Evolutionary conservation across 2,888 invertebrate genomes (phyloP), one percentile per base, ranked within the genome.

Genomic region (Morpho achilles): DNA sequence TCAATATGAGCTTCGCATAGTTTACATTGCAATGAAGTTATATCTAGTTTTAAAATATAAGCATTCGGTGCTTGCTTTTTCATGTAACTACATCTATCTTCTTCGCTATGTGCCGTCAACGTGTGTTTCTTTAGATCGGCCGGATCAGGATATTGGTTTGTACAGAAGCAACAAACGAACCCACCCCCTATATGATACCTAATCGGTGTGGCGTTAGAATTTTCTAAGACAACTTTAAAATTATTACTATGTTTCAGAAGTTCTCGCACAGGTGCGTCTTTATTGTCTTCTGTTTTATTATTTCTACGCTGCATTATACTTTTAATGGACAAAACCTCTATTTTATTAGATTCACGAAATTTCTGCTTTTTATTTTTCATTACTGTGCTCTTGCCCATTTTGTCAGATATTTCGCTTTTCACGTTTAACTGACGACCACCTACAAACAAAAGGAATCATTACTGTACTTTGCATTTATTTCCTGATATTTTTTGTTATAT

Each of bases 11-110:
- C 56, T 0, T 75, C 65, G 53, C 87, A 87, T 22, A 82, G 60
- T 2, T 70, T 74, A 57, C 87, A 87, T 41, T 71, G 69, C 7
- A 87, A 60, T 6, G 59, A 58, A 0, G 84, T 82, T 1, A 86
- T 78, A 41, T 87, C 87, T 2, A 87, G 63, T 58, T 82, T 82
- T 0, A 84, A 79, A 60, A 8, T 62, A 56, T 39, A 66, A 63
- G 50, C 54, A 61, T 43, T 60, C 54, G 43, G 62, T 57, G 40
- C 59, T 52, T 8, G 62, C 48, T 16, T 60, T 63, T 55, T 55
- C 49, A 55, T 55, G 41, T 50, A 55, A 7, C 22, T 22, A 39
- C 39, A 43, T 39, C 55, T 50, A 23, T 55, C 55, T 49, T 44
- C 43, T 7, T 49, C 42, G 7, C 60, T 60, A 10, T 63, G 66